Conservation (phyloP, 1,140 invertebrate genomes). For the Drosophila kurseongensis region DNA sequence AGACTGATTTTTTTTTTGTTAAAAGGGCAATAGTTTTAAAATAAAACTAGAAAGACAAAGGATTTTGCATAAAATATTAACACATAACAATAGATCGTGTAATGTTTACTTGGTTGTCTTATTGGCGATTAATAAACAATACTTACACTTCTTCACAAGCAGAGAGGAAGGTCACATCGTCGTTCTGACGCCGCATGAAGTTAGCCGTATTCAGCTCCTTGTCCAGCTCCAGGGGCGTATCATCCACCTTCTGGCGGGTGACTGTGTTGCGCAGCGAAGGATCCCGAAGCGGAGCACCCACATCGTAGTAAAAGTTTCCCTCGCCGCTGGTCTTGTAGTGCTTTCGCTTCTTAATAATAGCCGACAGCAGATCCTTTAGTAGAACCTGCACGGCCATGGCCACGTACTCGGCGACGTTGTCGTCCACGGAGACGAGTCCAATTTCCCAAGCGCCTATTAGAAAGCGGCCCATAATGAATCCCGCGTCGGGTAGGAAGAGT, state of each 20-base stretch:
- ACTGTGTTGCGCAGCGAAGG: slow-evolving; percentile 78
- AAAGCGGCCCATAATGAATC: slow-evolving; percentile 91
- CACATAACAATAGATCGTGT: too few species aligned
- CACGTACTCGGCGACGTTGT: slow-evolving; percentile 90
- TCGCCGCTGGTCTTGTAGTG: slow-evolving; percentile 89
- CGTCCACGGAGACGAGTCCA: slow-evolving; percentile 91
- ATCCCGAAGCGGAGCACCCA: slow-evolving; percentile 86
- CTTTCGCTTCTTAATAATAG: slow-evolving; percentile 89
- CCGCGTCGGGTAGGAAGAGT: slow-evolving; percentile 90
- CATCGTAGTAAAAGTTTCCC: slow-evolving; percentile 89
- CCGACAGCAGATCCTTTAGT: slow-evolving; percentile 91
- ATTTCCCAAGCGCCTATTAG: slow-evolving; percentile 93
- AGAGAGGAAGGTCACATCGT: slow-evolving; percentile 74
- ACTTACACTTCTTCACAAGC: slow-evolving; percentile 82
- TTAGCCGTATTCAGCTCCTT: slow-evolving; percentile 85
- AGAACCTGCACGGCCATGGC: slow-evolving; percentile 90
- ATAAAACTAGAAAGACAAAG: too few species aligned
- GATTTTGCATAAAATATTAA: too few species aligned
- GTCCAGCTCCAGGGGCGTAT: slow-evolving; percentile 85
- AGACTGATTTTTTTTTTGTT: too few species aligned
- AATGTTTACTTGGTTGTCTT: too few species aligned
- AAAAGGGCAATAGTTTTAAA: too few species aligned
- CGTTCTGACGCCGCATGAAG: slow-evolving; percentile 85
- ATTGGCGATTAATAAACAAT: too few species aligned
- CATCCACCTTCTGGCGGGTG: slow-evolving; percentile 82